Conservation (phyloP, 2,888 invertebrate species). For the Epinotia demarniana region DNA sequence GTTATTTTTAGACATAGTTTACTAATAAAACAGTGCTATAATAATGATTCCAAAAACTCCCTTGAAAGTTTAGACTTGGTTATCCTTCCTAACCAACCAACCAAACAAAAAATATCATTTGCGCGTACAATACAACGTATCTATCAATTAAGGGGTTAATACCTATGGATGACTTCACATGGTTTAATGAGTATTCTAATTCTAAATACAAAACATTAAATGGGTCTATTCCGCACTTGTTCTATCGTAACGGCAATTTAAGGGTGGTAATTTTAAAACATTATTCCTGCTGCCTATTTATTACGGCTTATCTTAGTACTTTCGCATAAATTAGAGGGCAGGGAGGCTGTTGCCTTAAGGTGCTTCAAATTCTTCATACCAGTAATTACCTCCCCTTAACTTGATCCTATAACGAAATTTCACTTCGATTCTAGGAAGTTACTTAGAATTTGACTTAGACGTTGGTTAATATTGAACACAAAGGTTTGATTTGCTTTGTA, state of each 20-base stretch:
- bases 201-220: background rate
- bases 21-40: too few relatives aligned
- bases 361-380: slow-evolving; percentile 43
- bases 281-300: slow-evolving; percentile 67
- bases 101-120: background rate
- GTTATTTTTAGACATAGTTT: too few relatives aligned
- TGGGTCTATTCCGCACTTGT: slow-evolving; percentile 47
- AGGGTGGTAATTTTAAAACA: slow-evolving; percentile 67
- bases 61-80: too few relatives aligned
- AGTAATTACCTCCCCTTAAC: slow-evolving; percentile 35
- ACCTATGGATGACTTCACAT: too few relatives aligned
- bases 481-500: slow-evolving; percentile 15
- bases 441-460: slow-evolving; percentile 5
- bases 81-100: too few relatives aligned
- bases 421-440: slow-evolving; percentile 10
- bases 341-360: slow-evolving; percentile 55
- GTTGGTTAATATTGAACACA: background rate
- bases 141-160: too few relatives aligned
- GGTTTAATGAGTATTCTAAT: background rate
- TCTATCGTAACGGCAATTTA: slow-evolving; percentile 59
- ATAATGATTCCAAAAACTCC: too few relatives aligned
- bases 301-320: slow-evolving; percentile 63
- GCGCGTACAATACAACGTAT: background rate
- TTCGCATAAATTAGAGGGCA: slow-evolving; percentile 60
- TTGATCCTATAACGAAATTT: slow-evolving; percentile 32